Percentiles rank a stretch among this genome's conserved stretches.
These are phyloP conservation scores for Epizoanthus ramosus DNA, from an alignment of 92 coral and sea anemone species.

Conservation along the genomic window DNA sequence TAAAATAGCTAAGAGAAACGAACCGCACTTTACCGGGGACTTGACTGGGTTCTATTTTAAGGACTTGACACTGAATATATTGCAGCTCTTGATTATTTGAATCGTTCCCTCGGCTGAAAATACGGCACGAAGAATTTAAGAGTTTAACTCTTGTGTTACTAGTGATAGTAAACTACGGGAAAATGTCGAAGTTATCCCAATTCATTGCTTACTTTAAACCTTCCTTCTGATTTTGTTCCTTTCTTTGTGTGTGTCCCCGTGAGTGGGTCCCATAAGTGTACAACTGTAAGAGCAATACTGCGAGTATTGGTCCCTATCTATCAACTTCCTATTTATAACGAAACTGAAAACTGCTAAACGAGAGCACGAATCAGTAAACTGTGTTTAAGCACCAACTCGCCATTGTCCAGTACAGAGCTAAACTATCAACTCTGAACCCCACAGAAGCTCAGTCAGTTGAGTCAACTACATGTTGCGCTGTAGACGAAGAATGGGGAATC, in stretches of 20 bases:
- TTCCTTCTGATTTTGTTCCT: not conserved
- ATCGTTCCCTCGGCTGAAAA: not conserved
- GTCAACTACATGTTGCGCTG: too few species aligned
- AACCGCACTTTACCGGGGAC: not conserved
- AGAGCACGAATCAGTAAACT: not conserved
- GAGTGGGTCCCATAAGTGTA: slow-evolving; percentile 2
- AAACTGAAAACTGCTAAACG: slow-evolving; percentile 12
- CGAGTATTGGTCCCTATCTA: not conserved
- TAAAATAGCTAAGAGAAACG: too few species aligned
- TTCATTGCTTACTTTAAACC: not conserved
- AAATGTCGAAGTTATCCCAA: not conserved
- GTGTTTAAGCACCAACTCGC: not conserved
- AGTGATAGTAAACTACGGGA: not conserved
- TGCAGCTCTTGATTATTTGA: not conserved
- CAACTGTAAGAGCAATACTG: not conserved
- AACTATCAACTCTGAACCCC: too few species aligned
- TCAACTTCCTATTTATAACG: not conserved
- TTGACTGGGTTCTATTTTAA: slow-evolving; percentile 20
- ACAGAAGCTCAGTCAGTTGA: too few species aligned
- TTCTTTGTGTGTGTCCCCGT: not conserved
- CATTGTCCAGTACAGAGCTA: too few species aligned
- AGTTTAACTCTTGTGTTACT: not conserved
- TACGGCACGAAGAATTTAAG: not conserved
- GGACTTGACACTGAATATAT: slow-evolving; percentile 19
- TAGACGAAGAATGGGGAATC: not conserved